A percentile compares a stretch with the other conserved stretches of the same genome.
Conservation (phyloP, 2,888 invertebrate genomes). For the Helicoverpa assulta region DNA sequence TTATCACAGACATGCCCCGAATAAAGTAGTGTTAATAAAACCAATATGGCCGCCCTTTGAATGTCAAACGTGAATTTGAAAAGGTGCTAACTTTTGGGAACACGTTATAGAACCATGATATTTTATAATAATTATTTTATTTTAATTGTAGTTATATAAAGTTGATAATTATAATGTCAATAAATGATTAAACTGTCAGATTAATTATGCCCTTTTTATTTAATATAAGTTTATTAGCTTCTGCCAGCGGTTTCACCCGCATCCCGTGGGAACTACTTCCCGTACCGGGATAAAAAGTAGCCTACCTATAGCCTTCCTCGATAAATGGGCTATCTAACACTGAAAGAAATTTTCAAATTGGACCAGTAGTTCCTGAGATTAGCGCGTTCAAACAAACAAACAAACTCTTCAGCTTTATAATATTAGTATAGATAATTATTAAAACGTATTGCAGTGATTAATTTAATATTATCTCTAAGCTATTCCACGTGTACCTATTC, state of each 20-base stretch:
- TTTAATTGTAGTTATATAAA: not conserved
- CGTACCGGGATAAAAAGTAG: too few relatives aligned
- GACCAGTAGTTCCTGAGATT: too few relatives aligned
- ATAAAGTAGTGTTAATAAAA: slow-evolving; percentile 43
- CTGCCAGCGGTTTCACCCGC: too few relatives aligned
- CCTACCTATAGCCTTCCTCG: too few relatives aligned
- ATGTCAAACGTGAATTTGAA: slow-evolving; percentile 27
- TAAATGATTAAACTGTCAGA: slow-evolving; percentile 22
- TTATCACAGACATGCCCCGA: slow-evolving; percentile 41
- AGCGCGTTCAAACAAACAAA: too few relatives aligned
- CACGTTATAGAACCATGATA: not conserved
- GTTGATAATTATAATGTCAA: not conserved
- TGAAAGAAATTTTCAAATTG: too few relatives aligned
- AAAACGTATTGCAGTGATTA: slow-evolving; percentile 1
- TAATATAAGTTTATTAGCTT: too few relatives aligned
- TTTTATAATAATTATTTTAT: not conserved
- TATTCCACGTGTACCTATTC: too few relatives aligned
- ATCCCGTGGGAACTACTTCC: too few relatives aligned
- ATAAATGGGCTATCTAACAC: too few relatives aligned
- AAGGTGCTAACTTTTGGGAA: slow-evolving; percentile 28
- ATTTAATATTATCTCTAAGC: not conserved
- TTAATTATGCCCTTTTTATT: too few relatives aligned
- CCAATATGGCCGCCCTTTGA: slow-evolving; percentile 33
- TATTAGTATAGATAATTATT: not conserved
- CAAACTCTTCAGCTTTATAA: too few relatives aligned